A percentile compares a stretch with the other conserved stretches of the same genome.
These are phyloP conservation scores for Chironomus striatipennis DNA, from an alignment of 1,140 invertebrate species.

Conservation along the genomic window DNA sequence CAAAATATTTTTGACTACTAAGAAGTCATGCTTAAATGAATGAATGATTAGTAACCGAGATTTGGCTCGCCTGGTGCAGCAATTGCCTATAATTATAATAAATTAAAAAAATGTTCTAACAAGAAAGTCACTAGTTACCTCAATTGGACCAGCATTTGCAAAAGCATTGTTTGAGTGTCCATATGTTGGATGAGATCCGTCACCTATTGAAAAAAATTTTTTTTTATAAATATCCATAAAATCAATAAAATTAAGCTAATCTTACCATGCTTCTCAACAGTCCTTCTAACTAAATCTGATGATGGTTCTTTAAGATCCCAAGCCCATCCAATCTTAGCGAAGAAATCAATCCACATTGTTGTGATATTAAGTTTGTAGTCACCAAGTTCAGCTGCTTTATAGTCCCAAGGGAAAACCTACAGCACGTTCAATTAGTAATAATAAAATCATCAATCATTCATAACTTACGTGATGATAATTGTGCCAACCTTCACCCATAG, in stretches of 20 bases:
- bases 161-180: conserved; percentile 28
- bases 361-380: conserved; percentile 47
- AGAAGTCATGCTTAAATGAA: too few relatives aligned
- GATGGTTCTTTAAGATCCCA: conserved; percentile 65
- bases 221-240: neutral
- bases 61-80: neutral
- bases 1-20: too few relatives aligned
- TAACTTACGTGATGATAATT: conserved; percentile 76
- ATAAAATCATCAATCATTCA: conserved; percentile 44
- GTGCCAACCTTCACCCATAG: conserved; percentile 72
- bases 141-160: neutral
- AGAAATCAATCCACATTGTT: conserved; percentile 56
- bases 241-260: neutral
- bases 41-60: neutral
- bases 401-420: conserved; percentile 50
- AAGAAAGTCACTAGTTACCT: neutral
- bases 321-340: conserved; percentile 63
- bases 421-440: conserved; percentile 49
- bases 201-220: conserved; percentile 38
- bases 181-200: conserved; percentile 46
- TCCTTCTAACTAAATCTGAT: conserved; percentile 44
- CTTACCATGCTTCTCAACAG: conserved; percentile 44
- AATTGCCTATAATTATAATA: neutral
- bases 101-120: neutral
- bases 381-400: conserved; percentile 60